phyloP scores from a whole-genome alignment of 2,888 invertebrate species.

The Tachina fera region DNA sequence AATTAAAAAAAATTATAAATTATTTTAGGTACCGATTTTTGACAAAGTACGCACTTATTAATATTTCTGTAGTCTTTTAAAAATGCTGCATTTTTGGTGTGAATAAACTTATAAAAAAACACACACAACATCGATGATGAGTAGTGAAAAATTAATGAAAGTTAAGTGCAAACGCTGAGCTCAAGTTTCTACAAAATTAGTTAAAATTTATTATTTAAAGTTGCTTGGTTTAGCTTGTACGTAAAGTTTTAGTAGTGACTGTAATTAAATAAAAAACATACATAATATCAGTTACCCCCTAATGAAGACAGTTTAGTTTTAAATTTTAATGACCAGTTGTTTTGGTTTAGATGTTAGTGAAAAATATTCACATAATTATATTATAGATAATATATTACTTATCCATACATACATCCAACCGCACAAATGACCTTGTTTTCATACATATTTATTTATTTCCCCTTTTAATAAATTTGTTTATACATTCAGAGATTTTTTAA shows the following conservation, averaged over 20 bases:
- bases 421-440: conserved; percentile 41
- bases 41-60: too few relatives aligned
- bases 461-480: conserved; percentile 44
- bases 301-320: conserved; percentile 1
- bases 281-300: neutral
- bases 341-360: conserved; percentile 17
- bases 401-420: neutral
- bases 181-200: too few relatives aligned
- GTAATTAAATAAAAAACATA: conserved; percentile 8
- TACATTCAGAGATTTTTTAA: conserved; percentile 15
- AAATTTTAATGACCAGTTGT: conserved; percentile 23
- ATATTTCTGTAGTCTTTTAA: too few relatives aligned
- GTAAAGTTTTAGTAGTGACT: conserved; percentile 32
- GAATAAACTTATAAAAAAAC: too few relatives aligned
- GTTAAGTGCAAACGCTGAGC: too few relatives aligned
- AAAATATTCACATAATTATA: conserved; percentile 20
- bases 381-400: neutral
- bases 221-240: neutral
- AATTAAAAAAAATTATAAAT: too few relatives aligned
- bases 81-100: too few relatives aligned
- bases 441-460: conserved; percentile 34
- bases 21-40: too few relatives aligned
- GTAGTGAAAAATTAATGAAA: too few relatives aligned
- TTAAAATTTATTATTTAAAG: neutral
- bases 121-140: too few relatives aligned